These are phyloP conservation scores for Amphiprion ocellaris DNA, from an alignment of 2,113 vertebrate genomes.

Conservation along the genomic window DNA sequence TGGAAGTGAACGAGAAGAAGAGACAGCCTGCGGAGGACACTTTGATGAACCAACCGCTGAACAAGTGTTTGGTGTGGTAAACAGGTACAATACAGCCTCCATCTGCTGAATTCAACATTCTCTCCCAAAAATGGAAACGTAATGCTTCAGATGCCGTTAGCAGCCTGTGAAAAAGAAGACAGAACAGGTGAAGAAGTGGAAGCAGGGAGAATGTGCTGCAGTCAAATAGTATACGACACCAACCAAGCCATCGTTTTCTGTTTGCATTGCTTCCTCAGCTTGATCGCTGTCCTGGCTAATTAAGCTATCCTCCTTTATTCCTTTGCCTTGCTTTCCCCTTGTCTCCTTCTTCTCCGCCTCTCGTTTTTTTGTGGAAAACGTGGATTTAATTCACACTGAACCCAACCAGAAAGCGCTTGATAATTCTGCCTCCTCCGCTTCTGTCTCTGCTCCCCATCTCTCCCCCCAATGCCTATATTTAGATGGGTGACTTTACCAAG, in stretches of 20 bases:
- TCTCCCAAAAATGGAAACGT: conserved; percentile 51
- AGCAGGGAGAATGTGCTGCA: conserved; percentile 21
- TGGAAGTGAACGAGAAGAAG: conserved; percentile 34
- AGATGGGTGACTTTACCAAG: conserved; percentile 68
- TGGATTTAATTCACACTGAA: conserved; percentile 47
- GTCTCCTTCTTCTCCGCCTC: conserved; percentile 16
- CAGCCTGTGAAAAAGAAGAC: conserved; percentile 11
- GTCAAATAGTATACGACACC: conserved; percentile 34
- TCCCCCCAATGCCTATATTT: conserved; percentile 59
- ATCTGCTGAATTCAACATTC: conserved; percentile 26
- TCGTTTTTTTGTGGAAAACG: conserved; percentile 6
- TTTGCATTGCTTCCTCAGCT: conserved; percentile 35
- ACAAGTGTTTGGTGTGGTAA: conserved; percentile 45
- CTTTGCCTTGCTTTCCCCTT: conserved; percentile 33
- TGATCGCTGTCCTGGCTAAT: conserved; percentile 57
- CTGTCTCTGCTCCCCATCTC: not conserved
- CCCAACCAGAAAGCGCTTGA: conserved; percentile 31
- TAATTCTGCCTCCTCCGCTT: conserved; percentile 23
- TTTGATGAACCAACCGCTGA: conserved; percentile 55
- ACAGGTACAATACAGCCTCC: conserved; percentile 42
- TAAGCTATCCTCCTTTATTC: conserved; percentile 34
- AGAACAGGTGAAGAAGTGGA: not conserved
- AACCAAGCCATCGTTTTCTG: conserved; percentile 23
- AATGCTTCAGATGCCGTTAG: conserved; percentile 35
- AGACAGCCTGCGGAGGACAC: conserved; percentile 49